These are phyloP conservation scores for Drosophila setosimentum DNA, from an alignment of 2,888 invertebrate genomes.

Conservation along the genomic window DNA sequence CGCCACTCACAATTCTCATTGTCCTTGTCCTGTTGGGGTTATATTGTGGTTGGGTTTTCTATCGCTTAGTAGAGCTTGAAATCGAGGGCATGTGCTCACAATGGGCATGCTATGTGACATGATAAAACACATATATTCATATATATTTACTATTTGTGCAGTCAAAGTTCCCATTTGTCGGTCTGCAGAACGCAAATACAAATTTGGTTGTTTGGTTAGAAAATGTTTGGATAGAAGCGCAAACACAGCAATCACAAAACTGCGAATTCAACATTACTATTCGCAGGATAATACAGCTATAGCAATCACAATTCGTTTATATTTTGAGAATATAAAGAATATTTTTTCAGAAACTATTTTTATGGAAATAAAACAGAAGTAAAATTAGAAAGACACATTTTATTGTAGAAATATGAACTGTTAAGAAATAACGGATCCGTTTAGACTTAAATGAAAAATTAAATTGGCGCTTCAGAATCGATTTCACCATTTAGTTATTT, in stretches of 20 bases:
- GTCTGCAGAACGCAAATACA: constrained; percentile 29
- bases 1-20: constrained; percentile 55
- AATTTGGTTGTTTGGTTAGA: constrained; percentile 6
- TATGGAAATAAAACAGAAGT: background rate
- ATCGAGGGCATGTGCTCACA: constrained; percentile 24
- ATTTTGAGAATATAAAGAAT: background rate
- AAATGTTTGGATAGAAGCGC: constrained; percentile 13
- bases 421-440: background rate
- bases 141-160: constrained; percentile 27
- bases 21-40: constrained; percentile 24
- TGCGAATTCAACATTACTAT: background rate
- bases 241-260: constrained; percentile 12
- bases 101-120: constrained; percentile 29
- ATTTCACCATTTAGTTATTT: background rate
- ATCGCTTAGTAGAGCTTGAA: constrained; percentile 9
- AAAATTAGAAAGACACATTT: background rate
- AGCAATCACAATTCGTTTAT: constrained; percentile 13
- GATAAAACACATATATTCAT: constrained; percentile 6
- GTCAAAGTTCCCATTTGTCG: constrained; percentile 74
- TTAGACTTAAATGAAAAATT: background rate
- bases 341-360: no score
- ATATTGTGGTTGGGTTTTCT: constrained; percentile 11
- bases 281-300: constrained; percentile 8
- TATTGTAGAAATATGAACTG: background rate
- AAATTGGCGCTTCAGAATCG: background rate